Evolutionary conservation across 2,888 invertebrate species (phyloP), one percentile per base, ranked within the genome.

Genomic region (Parthenolecanium corni): DNA sequence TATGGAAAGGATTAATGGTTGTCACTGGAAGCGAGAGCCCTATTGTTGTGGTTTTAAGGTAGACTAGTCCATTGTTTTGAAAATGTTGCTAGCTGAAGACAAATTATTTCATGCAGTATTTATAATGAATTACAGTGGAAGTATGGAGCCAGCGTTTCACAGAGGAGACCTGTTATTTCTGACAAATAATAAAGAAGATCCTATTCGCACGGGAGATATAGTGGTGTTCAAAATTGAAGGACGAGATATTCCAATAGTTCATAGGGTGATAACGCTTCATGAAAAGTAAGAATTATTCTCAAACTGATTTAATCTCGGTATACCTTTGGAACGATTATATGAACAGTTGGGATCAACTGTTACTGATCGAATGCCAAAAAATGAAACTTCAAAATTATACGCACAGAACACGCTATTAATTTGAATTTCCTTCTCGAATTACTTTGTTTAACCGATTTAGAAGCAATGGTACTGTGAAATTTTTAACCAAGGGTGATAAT

Each of bases 1-100:
- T 98, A 75, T 98, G 98, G 98, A 98, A 99, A 77, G 96, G 97
- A 58, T 77, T 98, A 66, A 99, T 98, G 96, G 96, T 99, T 9
- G 86, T 95, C 9, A 98, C 98, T 24, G 95, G 96, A 58, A 96
- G 96, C 72, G 98, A 98, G 76, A 95, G 94, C 72, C 96, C 96
- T 0, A 96, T 97, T 72, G 96, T 97, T 54, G 96, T 97, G 62
- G 96, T 97, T 11, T 80, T 96, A 64, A 95, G 83, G 83, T 82
- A 74, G n/a, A n/a, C n/a, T n/a, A n/a, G 74, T 66, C 14, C 44
- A 23, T 16, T 62, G 6, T 21, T 57, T 52, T 42, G 18, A 57
- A 44, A 56, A 49, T 16, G 0, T 56, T 40, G 20, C 18, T 9
- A 40, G 46, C n/a, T 11, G 24, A 3, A 9, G 4, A 14, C 31